Evolutionary conservation across 2,888 invertebrate genomes (phyloP), one percentile per base, ranked within the genome.

Genomic region (Lampropteryx suffumata): DNA sequence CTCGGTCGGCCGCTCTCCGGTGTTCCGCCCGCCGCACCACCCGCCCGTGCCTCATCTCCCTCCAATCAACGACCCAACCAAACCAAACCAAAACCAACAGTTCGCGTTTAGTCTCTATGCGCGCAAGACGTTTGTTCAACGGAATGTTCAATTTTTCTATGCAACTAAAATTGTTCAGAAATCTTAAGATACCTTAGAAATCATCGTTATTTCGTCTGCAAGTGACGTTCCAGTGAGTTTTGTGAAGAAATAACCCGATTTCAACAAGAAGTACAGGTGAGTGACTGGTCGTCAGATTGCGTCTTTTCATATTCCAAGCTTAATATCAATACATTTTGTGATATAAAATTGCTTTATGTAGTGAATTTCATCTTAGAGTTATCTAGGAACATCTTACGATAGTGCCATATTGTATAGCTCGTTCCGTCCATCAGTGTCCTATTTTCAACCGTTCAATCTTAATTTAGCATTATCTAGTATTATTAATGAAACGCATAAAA

Each of bases 31-130:
- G 78, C 76, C 67, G 52, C 62, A 59, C 14, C 62, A 55, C 61
- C 46, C 66, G 49, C 62, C 61, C 59, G 59, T 62, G 48, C 61
- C 67, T 41, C 53, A 40, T 41, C 53, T 61, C 64, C 65, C 69
- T 62, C 66, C 63, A 64, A 62, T 67, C 73, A 76, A 70, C 73
- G 73, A 79, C 74, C 76, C 78, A 72, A 73, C 73, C 72, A 73
- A 80, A 73, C 73, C 72, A 73, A 81, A 74, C 76, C 76, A 83
- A 84, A 79, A 81, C 79, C 79, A 80, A 86, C 91, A 92, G 92
- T 92, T 91, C 91, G 92, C 91, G 90, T 91, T 90, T 86, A 87
- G 86, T 89, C 82, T 88, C 79, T 84, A 82, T 83, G 82, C 82
- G 86, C 81, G 86, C 67, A 71, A 80, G 90, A 90, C 91, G 90